A percentile compares a stretch with the other conserved stretches of the same genome.
These are phyloP conservation scores for Alouatta palliata DNA, from an alignment of 2,113 vertebrate species.

Conservation along the genomic window DNA sequence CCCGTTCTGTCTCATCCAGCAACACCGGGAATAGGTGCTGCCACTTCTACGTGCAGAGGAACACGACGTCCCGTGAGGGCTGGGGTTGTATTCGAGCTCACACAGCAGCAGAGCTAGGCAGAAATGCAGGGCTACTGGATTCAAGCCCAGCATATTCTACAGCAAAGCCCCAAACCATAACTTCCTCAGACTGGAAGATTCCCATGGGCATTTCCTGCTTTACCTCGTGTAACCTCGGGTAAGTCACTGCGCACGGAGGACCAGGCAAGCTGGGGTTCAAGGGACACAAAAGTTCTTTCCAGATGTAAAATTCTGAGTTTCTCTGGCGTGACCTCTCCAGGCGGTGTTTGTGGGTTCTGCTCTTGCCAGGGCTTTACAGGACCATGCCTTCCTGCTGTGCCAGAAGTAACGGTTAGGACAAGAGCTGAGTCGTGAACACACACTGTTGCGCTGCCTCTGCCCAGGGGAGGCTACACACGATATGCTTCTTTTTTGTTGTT, in stretches of 20 bases:
- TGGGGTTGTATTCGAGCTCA: not conserved
- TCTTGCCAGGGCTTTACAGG: fast-evolving
- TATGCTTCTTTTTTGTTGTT: not conserved
- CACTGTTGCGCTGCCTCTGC: no score
- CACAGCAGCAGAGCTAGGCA: not conserved
- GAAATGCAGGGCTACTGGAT: not conserved
- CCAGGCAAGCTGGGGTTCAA: not conserved
- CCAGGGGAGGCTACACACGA: not conserved
- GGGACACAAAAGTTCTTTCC: not conserved
- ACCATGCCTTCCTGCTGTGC: fast-evolving
- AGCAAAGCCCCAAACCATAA: not conserved
- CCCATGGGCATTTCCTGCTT: not conserved
- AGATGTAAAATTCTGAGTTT: not conserved
- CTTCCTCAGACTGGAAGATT: not conserved
- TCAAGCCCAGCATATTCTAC: not conserved
- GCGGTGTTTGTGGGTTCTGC: not conserved
- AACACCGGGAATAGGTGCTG: not conserved
- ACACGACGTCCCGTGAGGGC: fast-evolving
- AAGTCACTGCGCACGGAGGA: not conserved
- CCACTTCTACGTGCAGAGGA: not conserved
- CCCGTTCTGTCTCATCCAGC: fast-evolving
- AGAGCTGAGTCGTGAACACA: not conserved
- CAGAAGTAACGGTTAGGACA: not conserved
- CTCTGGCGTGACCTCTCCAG: fast-evolving
- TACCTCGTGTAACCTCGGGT: not conserved